These are phyloP conservation scores for Apotomis turbidana DNA, from an alignment of 2,888 invertebrate genomes.

Conservation along the genomic window DNA sequence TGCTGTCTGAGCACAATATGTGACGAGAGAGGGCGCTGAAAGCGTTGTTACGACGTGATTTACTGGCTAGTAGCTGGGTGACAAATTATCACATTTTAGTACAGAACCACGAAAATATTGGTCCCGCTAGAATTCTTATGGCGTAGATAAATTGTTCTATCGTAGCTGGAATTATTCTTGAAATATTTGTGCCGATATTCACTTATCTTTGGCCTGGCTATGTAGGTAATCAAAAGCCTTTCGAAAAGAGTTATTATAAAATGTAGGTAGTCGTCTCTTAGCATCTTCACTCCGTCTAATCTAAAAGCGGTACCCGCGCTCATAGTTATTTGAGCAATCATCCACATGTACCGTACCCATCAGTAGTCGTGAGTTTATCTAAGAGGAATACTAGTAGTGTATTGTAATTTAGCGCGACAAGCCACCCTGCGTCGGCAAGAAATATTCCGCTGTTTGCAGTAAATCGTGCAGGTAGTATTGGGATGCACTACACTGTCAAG, in stretches of 20 bases:
- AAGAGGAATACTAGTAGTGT: constrained; percentile 15
- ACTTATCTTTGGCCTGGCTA: no score
- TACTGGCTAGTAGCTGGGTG: constrained; percentile 9
- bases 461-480: constrained; percentile 13
- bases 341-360: constrained; percentile 8
- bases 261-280: not conserved
- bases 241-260: no score
- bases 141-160: not conserved
- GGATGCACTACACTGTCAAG: constrained; percentile 22
- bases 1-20: constrained; percentile 16
- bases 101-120: not conserved
- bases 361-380: constrained; percentile 9
- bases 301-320: not conserved
- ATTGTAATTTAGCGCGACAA: constrained; percentile 31
- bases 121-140: not conserved
- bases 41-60: constrained; percentile 14
- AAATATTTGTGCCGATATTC: not conserved
- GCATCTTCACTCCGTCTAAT: constrained; percentile 3
- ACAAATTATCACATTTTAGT: constrained; percentile 24
- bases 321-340: not conserved
- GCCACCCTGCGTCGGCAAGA: constrained; percentile 5
- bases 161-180: constrained; percentile 1
- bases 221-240: no score
- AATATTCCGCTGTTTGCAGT: constrained; percentile 4
- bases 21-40: constrained; percentile 2